Conservation (phyloP, 2,888 invertebrate species). For the Apamea monoglypha region DNA sequence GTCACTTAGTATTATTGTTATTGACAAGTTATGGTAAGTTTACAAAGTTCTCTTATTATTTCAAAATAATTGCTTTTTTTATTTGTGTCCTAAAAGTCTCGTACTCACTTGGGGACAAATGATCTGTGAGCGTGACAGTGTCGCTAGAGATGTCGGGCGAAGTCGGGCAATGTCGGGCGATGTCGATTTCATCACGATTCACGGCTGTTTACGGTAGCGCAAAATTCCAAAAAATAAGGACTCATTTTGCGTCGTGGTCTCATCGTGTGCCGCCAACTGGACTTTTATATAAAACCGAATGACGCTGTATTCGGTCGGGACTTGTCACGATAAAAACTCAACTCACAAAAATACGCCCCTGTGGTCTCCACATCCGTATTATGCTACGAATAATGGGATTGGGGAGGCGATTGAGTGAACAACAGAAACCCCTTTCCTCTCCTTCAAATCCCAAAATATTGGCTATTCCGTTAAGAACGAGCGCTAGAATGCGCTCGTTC, state of each 20-base stretch:
- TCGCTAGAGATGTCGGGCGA: background rate
- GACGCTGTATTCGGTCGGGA: background rate
- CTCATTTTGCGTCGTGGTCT: background rate
- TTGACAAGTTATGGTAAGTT: constrained; percentile 45
- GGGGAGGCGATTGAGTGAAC: background rate
- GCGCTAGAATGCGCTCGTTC: too few relatives aligned
- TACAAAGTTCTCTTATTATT: background rate
- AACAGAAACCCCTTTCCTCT: background rate
- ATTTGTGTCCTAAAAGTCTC: background rate
- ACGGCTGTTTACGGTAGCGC: background rate
- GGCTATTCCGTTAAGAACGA: background rate
- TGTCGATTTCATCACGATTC: background rate
- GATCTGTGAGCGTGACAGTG: background rate
- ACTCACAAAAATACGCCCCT: background rate
- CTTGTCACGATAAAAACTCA: too few relatives aligned
- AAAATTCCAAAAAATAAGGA: background rate
- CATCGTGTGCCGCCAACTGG: background rate
- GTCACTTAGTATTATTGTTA: constrained; percentile 16
- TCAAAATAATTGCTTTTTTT: background rate
- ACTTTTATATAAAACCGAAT: background rate
- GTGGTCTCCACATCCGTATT: background rate
- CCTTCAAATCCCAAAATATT: background rate
- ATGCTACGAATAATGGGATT: background rate
- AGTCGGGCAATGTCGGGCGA: background rate
- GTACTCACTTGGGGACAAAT: background rate